Conservation (phyloP, 2,888 invertebrate genomes). For the Exephanes ischioxanthus region DNA sequence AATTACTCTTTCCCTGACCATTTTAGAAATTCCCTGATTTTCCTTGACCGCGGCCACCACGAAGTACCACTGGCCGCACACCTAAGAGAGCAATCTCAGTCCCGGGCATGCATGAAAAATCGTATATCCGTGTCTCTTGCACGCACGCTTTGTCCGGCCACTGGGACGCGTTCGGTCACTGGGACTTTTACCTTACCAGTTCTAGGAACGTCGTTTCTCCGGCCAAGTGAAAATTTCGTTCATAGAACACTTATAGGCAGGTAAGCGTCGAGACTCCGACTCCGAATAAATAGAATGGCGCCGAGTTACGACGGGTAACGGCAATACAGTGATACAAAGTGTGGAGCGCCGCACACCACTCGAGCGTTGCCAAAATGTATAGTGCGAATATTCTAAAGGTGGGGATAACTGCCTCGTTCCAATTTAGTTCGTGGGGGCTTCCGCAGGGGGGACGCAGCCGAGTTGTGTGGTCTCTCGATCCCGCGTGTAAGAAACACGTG, state of each 20-base stretch:
- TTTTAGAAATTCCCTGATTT: too few species aligned
- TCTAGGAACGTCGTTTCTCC: neutral
- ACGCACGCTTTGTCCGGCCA: too few species aligned
- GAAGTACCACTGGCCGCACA: too few species aligned
- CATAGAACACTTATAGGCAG: conserved; percentile 6
- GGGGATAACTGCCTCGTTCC: conserved; percentile 47
- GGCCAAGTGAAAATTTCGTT: conserved; percentile 22
- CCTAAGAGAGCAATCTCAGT: too few species aligned
- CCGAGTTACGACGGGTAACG: conserved; percentile 14
- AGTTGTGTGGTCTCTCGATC: neutral
- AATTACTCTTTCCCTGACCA: too few species aligned
- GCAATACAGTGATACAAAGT: neutral
- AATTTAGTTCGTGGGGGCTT: conserved; percentile 40
- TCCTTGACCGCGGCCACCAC: too few species aligned
- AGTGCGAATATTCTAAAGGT: conserved; percentile 15
- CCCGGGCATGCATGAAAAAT: too few species aligned
- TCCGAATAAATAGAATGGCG: conserved; percentile 29
- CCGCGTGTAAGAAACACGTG: conserved; percentile 39
- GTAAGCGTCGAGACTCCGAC: neutral
- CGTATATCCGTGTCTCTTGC: too few species aligned
- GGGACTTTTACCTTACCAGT: neutral
- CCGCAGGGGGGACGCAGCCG: neutral
- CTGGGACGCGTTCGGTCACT: too few species aligned
- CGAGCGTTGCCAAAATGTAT: conserved; percentile 26
- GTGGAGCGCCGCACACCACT: neutral